phyloP scores from a whole-genome alignment of 2,888 invertebrate genomes.

The Ganaspis brasiliensis region DNA sequence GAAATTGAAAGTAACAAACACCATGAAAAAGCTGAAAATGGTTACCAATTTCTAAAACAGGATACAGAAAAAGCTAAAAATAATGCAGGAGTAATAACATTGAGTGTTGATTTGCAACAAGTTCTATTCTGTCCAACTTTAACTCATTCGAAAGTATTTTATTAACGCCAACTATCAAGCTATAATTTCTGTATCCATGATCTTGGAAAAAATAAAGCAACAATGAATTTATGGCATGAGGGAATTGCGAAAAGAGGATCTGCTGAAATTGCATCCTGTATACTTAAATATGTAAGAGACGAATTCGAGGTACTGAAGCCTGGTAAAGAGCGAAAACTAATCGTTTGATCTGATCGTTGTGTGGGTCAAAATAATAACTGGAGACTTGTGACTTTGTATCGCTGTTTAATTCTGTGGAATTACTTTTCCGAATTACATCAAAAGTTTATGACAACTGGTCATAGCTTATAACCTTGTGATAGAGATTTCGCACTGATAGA shows the following conservation, averaged over 20 bases:
- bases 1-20: background rate
- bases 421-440: constrained; percentile 19
- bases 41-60: no score
- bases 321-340: constrained; percentile 21
- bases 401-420: background rate
- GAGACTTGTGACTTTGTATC: background rate
- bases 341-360: constrained; percentile 41
- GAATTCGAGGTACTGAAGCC: background rate
- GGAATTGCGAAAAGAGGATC: no score
- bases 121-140: background rate
- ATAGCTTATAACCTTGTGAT: constrained; percentile 34
- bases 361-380: constrained; percentile 43
- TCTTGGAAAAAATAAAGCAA: background rate
- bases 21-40: no score
- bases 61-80: no score
- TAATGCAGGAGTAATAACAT: no score
- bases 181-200: constrained; percentile 9
- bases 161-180: constrained; percentile 8
- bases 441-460: constrained; percentile 31
- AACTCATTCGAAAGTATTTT: constrained; percentile 4
- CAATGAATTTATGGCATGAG: constrained; percentile 31
- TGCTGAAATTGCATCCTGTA: constrained; percentile 1
- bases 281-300: constrained; percentile 5
- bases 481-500: constrained; percentile 37
- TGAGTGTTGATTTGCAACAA: no score